These are phyloP conservation scores for Pangasius djambal DNA, from an alignment of 2,797 vertebrate genomes.

Conservation along the genomic window DNA sequence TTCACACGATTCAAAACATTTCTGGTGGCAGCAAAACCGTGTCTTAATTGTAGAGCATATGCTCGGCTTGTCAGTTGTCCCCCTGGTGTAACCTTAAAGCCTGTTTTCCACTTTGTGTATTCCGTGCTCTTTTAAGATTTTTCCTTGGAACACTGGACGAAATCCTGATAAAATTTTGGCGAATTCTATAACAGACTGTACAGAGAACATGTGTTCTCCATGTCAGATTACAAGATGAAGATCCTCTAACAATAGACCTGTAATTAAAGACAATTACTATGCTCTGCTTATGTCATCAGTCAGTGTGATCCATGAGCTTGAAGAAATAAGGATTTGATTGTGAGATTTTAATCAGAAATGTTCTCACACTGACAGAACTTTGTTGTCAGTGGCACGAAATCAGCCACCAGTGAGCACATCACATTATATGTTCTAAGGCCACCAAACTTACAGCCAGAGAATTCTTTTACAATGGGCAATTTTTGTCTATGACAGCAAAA, in stretches of 20 bases:
- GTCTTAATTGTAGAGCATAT: no score
- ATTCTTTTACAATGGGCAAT: not conserved
- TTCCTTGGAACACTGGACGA: not conserved
- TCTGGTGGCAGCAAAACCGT: no score
- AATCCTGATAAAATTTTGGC: not conserved
- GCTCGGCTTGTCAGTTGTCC: no score
- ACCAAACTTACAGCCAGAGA: not conserved
- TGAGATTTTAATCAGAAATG: not conserved
- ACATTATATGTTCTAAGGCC: not conserved
- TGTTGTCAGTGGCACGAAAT: not conserved
- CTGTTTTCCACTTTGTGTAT: no score
- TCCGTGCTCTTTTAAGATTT: no score
- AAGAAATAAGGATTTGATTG: not conserved
- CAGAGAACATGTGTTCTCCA: no score
- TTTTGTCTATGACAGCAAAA: not conserved
- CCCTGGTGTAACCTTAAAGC: no score
- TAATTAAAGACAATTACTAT: no score
- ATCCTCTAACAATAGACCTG: no score
- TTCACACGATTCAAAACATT: no score
- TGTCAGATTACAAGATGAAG: no score
- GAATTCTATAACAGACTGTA: not conserved
- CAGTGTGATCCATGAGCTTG: not conserved
- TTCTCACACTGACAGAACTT: not conserved
- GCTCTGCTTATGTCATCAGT: no score
- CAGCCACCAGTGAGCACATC: not conserved